A percentile compares a stretch with the other conserved stretches of the same genome.
These are phyloP conservation scores for Cosmorhoe ocellata DNA, from an alignment of 2,888 invertebrate genomes.

Conservation along the genomic window DNA sequence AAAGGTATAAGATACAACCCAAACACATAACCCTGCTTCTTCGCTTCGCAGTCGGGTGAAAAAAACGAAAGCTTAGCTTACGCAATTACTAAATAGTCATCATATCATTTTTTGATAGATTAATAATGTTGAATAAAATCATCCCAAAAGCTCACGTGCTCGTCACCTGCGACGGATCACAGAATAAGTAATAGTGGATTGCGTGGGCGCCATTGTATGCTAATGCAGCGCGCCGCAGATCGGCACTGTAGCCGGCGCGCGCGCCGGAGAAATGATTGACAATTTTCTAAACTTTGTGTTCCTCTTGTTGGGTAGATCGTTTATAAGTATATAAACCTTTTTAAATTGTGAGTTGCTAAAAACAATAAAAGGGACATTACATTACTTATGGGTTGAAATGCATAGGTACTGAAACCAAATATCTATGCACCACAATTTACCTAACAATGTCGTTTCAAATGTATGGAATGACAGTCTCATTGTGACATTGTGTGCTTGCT, in stretches of 20 bases:
- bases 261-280: constrained; percentile 58
- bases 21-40: too few relatives aligned
- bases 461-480: too few relatives aligned
- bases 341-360: background rate
- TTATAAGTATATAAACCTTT: background rate
- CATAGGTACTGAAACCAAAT: too few relatives aligned
- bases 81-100: too few relatives aligned
- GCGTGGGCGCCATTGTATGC: constrained; percentile 68
- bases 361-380: too few relatives aligned
- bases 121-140: constrained; percentile 24
- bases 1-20: too few relatives aligned
- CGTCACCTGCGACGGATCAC: constrained; percentile 63
- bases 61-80: too few relatives aligned
- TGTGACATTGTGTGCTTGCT: too few relatives aligned
- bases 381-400: too few relatives aligned
- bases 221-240: constrained; percentile 48
- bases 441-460: too few relatives aligned
- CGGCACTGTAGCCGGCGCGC: constrained; percentile 27
- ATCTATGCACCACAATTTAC: too few relatives aligned
- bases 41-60: too few relatives aligned
- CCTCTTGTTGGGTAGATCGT: background rate
- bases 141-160: constrained; percentile 46
- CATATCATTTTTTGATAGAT: background rate
- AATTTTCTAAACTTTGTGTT: constrained; percentile 48
- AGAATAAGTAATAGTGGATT: constrained; percentile 1